phyloP scores from a whole-genome alignment of 2,888 invertebrate genomes.

The Aporophyla nigra region DNA sequence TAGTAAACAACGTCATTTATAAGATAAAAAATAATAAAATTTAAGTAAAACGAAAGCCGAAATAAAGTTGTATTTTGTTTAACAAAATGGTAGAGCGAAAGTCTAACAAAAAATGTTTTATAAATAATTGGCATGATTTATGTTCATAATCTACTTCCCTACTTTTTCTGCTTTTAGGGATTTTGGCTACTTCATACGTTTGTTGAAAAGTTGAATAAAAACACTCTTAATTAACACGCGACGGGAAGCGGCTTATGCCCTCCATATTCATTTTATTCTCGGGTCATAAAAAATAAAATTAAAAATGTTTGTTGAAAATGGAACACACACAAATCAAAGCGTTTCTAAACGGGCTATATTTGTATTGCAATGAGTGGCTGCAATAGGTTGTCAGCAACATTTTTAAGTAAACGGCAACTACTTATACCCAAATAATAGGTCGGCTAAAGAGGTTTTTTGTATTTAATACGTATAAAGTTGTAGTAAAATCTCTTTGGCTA shows the following conservation, averaged over 20 bases:
- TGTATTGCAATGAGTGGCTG: not conserved
- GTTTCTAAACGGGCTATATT: not conserved
- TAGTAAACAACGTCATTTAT: too few relatives aligned
- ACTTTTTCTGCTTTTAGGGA: not conserved
- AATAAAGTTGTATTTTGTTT: not conserved
- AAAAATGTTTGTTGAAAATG: not conserved
- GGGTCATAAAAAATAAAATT: constrained; percentile 19
- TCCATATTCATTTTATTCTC: constrained; percentile 31
- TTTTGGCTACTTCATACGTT: constrained; percentile 31
- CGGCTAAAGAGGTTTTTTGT: too few relatives aligned
- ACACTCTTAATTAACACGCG: constrained; percentile 51
- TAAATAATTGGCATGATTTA: constrained; percentile 28
- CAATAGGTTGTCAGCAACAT: not conserved
- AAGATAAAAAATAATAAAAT: not conserved
- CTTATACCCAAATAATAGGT: too few relatives aligned
- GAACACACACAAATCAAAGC: not conserved
- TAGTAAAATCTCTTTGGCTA: too few relatives aligned
- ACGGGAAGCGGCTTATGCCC: constrained; percentile 34
- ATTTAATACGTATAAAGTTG: too few relatives aligned
- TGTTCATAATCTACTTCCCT: constrained; percentile 21
- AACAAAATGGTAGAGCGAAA: not conserved
- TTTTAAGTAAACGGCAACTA: not conserved
- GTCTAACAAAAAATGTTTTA: constrained; percentile 2
- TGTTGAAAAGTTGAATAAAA: constrained; percentile 42
- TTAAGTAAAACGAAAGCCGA: not conserved